Base-by-base conservation (phyloP, 1,140 invertebrate species). In the Bombus superbus region DNA sequence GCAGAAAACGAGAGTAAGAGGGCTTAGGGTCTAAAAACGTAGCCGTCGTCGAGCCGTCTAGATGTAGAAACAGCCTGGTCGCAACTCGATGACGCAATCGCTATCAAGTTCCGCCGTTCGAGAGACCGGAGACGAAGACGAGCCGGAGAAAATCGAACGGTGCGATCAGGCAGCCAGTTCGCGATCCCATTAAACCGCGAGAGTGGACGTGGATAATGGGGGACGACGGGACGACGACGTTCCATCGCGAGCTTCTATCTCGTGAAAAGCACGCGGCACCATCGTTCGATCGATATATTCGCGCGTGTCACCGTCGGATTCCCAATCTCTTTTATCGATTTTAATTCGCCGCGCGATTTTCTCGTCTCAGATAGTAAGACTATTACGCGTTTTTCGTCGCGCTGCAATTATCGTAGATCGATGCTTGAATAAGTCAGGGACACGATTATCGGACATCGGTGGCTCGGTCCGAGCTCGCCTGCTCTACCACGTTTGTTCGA, bases 11-110 rank as follows among this genome's bases (percentile, higher is more conserved):
- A 88, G 66, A 86, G 86, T 83, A 47, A 83, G 72, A 82, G 53
- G 59, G 59, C n/a, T 76, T 11, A 47, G 42, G 69, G 28, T 18
- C 59, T 76, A 32, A 83, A 83, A 83, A 73, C 81, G 72, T 83
- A 85, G 71, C 78, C 35, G 72, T 69, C 71, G 79, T 75, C 83
- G 83, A 80, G 69, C 66, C 74, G 74, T 86, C 75, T 73, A 76
- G 85, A 91, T 86, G 40, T 81, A 81, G 82, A 86, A 86, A 86
- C 86, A 40, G 86, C 59, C 64, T 80, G 85, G 77, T 89, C 82
- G 87, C 86, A 83, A 85, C 77, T 78, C 88, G 82, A 84, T 90
- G 89, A 91, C 91, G 88, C 91, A 91, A 92, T 92, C 90, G 81
- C 78, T 76, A 85, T 92, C 87, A 88, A 90, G 82, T 90, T 88